Evolutionary conservation across 92 coral and sea anemone species (phyloP).

Genomic region (Zoanthus sansibaricus): DNA sequence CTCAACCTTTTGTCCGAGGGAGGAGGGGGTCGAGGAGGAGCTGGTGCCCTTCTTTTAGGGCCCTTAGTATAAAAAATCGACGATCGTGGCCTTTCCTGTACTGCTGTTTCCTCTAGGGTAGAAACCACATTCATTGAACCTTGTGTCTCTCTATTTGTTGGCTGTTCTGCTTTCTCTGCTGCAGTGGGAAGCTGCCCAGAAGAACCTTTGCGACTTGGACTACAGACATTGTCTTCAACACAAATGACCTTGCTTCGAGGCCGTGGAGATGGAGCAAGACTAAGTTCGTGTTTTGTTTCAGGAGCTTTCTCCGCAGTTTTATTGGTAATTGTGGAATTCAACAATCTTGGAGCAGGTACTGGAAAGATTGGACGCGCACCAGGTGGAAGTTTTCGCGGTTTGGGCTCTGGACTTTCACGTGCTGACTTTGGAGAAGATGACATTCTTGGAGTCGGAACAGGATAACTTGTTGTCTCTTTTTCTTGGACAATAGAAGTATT

Average conservation of each 20-base stretch:
- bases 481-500: background rate
- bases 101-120: background rate
- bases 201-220: constrained; percentile 2
- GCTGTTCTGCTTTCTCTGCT: background rate
- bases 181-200: background rate
- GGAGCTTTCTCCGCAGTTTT: background rate
- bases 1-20: constrained; percentile 52
- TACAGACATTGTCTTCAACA: background rate
- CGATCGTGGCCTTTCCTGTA: background rate
- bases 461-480: background rate
- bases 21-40: constrained; percentile 82
- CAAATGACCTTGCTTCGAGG: constrained; percentile 30
- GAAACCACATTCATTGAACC: background rate
- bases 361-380: background rate
- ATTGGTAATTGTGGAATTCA: background rate
- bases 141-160: background rate
- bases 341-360: constrained; percentile 2
- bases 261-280: constrained; percentile 17
- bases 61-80: background rate
- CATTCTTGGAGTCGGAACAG: constrained; percentile 7
- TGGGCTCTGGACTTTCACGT: constrained; percentile 22
- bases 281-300: background rate
- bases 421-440: constrained; percentile 13
- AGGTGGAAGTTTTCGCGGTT: constrained; percentile 25
- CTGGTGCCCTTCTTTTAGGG: constrained; percentile 56